Base-by-base conservation (phyloP, 2,888 invertebrate genomes). In the Clepsis dumicolana region DNA sequence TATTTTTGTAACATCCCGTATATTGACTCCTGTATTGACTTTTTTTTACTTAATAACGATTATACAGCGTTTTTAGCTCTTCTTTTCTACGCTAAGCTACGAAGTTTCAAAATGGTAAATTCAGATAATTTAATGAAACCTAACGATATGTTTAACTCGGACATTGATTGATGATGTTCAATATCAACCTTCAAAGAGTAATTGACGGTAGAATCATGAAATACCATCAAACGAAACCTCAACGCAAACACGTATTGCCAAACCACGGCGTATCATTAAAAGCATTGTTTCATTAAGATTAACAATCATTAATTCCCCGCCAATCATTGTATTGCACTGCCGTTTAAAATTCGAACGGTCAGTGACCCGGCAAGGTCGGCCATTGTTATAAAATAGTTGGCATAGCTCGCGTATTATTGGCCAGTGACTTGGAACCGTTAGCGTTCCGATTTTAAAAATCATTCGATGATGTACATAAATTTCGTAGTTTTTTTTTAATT, bases 301-400 rank as follows among this genome's bases (percentile, higher is more conserved):
- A 27, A 21, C 52, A 18, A 70, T 67, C 67, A 64, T 67, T 64
- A 67, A 64, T 70, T 59, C 24, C 24, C 38, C 32, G 32, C 52
- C 64, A 59, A 59, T 63, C 66, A 24, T 44, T 66, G 21, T 48
- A 27, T 70, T 52, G 67, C 54, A 35, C 35, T 60, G 59, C 32
- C 52, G 63, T 63, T 70, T 68, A 62, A 64, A 56, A 32, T 56
- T 29, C 60, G 67, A 67, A 64, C 56, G 60, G 68, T 54, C 64
- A 70, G 56, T 71, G 71, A 72, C 62, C 62, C 50, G 27, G 48
- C 38, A 59, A 67, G 67, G 67, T 72, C 70, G 59, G 50, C 56
- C 62, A 56, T 67, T 64, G 72, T 70, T 56, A 61, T 71, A 66
- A 69, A 71, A 68, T 38, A 41, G 16, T 59, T 41, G 59, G 41